Percentiles rank a stretch among this genome's conserved stretches.
Evolutionary conservation across 2,888 invertebrate species (phyloP).

Genomic region (Napeogenes inachia): DNA sequence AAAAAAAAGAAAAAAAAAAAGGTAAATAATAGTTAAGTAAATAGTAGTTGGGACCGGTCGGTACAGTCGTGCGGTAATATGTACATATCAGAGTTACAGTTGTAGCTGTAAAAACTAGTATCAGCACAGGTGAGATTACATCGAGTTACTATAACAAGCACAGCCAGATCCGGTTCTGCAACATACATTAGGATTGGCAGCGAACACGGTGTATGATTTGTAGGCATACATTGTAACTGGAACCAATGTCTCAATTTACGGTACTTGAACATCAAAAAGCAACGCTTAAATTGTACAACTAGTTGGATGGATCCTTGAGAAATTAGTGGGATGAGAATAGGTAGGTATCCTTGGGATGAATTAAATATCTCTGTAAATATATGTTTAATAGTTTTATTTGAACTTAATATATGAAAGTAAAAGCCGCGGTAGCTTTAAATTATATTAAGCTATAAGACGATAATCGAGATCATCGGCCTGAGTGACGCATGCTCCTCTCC

Average conservation of each 20-base stretch:
- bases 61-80: constrained; percentile 37
- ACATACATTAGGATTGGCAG: constrained; percentile 42
- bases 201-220: constrained; percentile 23
- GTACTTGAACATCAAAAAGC: neutral
- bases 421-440: neutral
- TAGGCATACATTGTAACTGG: constrained; percentile 8
- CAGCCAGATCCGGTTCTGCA: constrained; percentile 49
- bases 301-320: too few species aligned
- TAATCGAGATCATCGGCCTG: constrained; percentile 58
- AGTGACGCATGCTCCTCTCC: constrained; percentile 61
- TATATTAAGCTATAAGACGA: neutral
- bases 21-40: constrained; percentile 14
- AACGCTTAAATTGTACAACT: too few species aligned
- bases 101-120: constrained; percentile 60
- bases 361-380: too few species aligned
- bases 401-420: too few species aligned
- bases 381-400: too few species aligned
- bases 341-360: too few species aligned
- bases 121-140: constrained; percentile 58
- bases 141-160: constrained; percentile 44
- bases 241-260: constrained; percentile 10
- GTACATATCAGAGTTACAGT: constrained; percentile 39
- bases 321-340: too few species aligned
- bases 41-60: constrained; percentile 36
- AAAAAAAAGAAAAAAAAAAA: too few species aligned